Evolutionary conservation across 2,113 vertebrate genomes (phyloP).

Genomic region (Galbula dea): DNA sequence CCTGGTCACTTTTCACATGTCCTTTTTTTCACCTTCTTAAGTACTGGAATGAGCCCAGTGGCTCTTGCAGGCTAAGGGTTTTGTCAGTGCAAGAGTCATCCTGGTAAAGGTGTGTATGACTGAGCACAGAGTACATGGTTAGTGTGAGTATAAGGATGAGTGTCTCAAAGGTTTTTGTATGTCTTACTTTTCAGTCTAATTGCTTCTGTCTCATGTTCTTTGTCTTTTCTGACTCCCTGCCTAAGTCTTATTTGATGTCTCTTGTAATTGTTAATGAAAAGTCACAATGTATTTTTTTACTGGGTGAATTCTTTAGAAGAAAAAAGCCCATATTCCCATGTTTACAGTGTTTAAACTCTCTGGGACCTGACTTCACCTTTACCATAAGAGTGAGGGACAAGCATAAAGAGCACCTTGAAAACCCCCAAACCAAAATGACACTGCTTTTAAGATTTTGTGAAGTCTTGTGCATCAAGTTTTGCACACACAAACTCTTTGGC

Average conservation of each 20-base stretch:
- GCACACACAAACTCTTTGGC: neutral
- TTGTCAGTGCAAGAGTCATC: neutral
- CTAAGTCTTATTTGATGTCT: neutral
- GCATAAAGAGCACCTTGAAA: neutral
- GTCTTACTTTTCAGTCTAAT: neutral
- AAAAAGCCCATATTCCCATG: neutral
- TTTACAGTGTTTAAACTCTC: neutral
- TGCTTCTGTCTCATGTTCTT: neutral
- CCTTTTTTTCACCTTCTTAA: neutral
- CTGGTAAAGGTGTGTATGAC: neutral
- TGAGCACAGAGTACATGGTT: neutral
- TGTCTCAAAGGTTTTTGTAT: neutral
- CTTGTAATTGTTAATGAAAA: neutral
- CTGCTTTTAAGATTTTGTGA: neutral
- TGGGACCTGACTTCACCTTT: neutral
- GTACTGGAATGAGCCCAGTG: neutral
- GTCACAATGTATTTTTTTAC: neutral
- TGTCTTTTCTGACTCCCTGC: neutral
- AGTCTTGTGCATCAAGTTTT: neutral
- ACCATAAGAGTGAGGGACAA: neutral
- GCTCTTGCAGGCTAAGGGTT: neutral
- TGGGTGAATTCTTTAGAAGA: neutral
- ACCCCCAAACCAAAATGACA: rapidly evolving
- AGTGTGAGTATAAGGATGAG: neutral
- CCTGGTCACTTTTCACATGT: neutral